A percentile compares a stretch with the other conserved stretches of the same genome.
Evolutionary conservation across 2,113 vertebrate species (phyloP).

Genomic region (Platichthys stellatus): DNA sequence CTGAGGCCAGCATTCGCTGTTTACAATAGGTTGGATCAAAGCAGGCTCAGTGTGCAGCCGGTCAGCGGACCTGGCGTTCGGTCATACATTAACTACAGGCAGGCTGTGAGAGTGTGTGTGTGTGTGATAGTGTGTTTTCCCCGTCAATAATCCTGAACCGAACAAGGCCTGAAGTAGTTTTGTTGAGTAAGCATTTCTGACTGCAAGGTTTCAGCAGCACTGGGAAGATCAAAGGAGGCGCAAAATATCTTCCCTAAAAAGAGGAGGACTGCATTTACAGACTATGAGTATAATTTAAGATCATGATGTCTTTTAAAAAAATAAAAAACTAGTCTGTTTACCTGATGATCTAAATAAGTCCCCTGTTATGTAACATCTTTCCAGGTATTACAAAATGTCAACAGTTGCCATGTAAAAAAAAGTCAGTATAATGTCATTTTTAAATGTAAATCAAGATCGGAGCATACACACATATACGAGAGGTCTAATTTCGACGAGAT

Average conservation of each 20-base stretch:
- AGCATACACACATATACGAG: too few relatives aligned
- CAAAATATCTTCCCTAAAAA: background rate
- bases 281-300: too few relatives aligned
- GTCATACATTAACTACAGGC: conserved; percentile 78
- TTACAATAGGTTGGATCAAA: conserved; percentile 85
- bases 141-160: conserved; percentile 71
- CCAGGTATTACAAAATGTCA: too few relatives aligned
- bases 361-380: too few relatives aligned
- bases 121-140: conserved; percentile 39
- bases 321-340: too few relatives aligned
- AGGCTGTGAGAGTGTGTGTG: conserved; percentile 28
- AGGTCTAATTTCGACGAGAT: too few relatives aligned
- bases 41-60: conserved; percentile 69
- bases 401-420: background rate
- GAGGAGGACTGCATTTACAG: background rate
- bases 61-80: conserved; percentile 83
- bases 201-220: background rate
- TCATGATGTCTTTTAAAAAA: too few relatives aligned
- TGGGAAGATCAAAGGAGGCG: background rate
- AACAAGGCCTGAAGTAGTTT: conserved; percentile 71
- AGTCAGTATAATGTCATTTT: background rate
- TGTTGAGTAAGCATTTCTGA: conserved; percentile 45
- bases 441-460: background rate
- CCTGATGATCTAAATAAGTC: too few relatives aligned
- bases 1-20: conserved; percentile 58